Evolutionary conservation across 2,888 invertebrate genomes (phyloP).

Genomic region (Acleris literana): DNA sequence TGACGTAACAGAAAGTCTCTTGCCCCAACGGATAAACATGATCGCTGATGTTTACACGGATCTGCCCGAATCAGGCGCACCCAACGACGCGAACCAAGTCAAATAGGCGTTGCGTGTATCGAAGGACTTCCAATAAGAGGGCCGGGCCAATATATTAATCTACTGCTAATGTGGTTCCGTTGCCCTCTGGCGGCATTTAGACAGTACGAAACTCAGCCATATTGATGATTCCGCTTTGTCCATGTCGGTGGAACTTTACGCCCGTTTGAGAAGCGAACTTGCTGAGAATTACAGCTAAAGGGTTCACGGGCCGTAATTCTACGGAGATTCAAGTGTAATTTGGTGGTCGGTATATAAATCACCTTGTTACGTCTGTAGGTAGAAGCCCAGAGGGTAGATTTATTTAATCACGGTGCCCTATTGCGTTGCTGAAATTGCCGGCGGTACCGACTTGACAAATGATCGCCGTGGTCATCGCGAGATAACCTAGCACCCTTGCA

Average conservation of each 20-base stretch:
- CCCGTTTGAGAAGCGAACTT: conserved; percentile 39
- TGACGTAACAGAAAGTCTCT: conserved; percentile 1
- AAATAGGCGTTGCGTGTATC: conserved; percentile 70
- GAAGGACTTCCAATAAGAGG: conserved; percentile 68
- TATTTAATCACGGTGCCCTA: conserved; percentile 34
- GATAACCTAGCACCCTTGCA: conserved; percentile 27
- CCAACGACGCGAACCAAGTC: conserved; percentile 58
- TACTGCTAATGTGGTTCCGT: conserved; percentile 73
- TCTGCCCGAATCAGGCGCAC: conserved; percentile 47
- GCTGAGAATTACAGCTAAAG: conserved; percentile 57
- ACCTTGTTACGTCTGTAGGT: conserved; percentile 46
- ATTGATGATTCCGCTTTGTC: conserved; percentile 77
- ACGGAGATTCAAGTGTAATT: conserved; percentile 60
- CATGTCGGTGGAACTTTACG: conserved; percentile 68
- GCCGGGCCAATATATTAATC: conserved; percentile 67
- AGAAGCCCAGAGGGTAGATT: conserved; percentile 35
- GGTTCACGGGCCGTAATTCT: conserved; percentile 58
- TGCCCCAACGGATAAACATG: conserved; percentile 25
- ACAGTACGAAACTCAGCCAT: conserved; percentile 50
- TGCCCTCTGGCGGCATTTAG: conserved; percentile 57
- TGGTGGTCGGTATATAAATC: conserved; percentile 48
- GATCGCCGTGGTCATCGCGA: conserved; percentile 23
- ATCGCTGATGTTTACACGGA: conserved; percentile 46
- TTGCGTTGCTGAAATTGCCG: conserved; percentile 33
- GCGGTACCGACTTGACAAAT: conserved; percentile 31